Base-by-base conservation (phyloP, 2,888 invertebrate species). In the Zhuqinia jingwanae region DNA sequence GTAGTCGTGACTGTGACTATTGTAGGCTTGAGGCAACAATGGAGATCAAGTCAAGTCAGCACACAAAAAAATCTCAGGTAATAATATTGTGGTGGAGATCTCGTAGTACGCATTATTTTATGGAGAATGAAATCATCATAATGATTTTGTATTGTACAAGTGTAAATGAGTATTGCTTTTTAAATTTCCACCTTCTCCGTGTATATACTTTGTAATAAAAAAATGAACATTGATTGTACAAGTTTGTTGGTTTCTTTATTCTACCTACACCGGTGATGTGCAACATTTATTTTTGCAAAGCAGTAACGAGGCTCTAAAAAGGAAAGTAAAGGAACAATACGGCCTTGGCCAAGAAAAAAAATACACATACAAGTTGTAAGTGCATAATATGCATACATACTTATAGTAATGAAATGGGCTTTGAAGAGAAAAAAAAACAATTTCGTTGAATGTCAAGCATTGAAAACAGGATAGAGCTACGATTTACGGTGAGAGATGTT, bases 231-330 rank as follows among this genome's bases (percentile, higher is more conserved):
- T 75, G 53, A 50, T 75, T 76, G 30, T 50, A 20, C 25, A 22
- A 17, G 47, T 42, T 22, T 68, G 36, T 13, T 45, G 70, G 1
- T 20, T 45, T 50, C 27, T 15, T 25, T 36, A 70, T 6, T 15
- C 27, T n/a, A 20, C 11, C 6, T 20, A 20, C 22, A 6, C 50
- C 1, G 20, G 10, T 20, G 56, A 17, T 8, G 17, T 17, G n/a
- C n/a, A 65, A 10, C 3, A 68, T 30, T 22, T 11, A 11, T 11
- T 22, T 11, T 50, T 10, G 36, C 56, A 70, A 56, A 30, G 70
- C 70, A 53, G 56, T 80, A 80, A 80, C 80, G 42, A 82, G 83
- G 83, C 53, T 83, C 83, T 83, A 80, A 83, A 60, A 83, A 36
- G 81, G 75, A 82, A 75, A 82, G 76, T 47, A 65, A 83, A 30